A percentile compares a stretch with the other conserved stretches of the same genome.
Conservation (phyloP, 2,113 vertebrate species). For the Chaetodon auriga region DNA sequence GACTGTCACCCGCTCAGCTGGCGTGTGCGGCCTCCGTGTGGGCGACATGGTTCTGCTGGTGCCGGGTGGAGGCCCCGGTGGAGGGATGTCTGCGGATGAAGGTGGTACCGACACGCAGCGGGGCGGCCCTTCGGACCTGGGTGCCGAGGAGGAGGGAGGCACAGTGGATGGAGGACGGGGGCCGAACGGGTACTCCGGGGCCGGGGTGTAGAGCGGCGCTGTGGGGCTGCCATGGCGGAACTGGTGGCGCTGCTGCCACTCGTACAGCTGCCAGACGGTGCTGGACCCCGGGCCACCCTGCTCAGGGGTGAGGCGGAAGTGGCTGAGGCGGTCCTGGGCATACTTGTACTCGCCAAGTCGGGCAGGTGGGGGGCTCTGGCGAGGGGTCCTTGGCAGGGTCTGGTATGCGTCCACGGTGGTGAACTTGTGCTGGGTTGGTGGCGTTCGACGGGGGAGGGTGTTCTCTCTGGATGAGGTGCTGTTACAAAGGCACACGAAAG, state of each 20-base stretch:
- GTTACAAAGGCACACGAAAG: neutral
- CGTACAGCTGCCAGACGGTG: conserved; percentile 94
- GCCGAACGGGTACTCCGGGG: conserved; percentile 88
- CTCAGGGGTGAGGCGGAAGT: conserved; percentile 90
- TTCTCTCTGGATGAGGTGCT: conserved; percentile 86
- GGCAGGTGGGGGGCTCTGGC: conserved; percentile 85
- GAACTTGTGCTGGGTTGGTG: conserved; percentile 84
- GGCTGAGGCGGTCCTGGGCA: conserved; percentile 94
- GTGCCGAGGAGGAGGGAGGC: conserved; percentile 75
- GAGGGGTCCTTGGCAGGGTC: conserved; percentile 90
- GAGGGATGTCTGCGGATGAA: conserved; percentile 90
- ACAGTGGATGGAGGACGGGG: conserved; percentile 84
- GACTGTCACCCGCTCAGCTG: conserved; percentile 91
- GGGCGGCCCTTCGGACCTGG: conserved; percentile 58
- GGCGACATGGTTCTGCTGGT: conserved; percentile 80
- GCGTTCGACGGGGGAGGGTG: conserved; percentile 87
- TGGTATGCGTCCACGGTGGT: conserved; percentile 87
- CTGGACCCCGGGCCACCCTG: conserved; percentile 80
- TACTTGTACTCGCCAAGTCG: conserved; percentile 95
- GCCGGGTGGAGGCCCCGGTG: conserved; percentile 84
- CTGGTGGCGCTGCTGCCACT: conserved; percentile 97
- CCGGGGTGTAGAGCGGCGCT: conserved; percentile 87
- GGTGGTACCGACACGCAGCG: conserved; percentile 90
- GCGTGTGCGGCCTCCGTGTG: conserved; percentile 89
- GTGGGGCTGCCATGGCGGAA: conserved; percentile 96